Base-by-base conservation (phyloP, 23 tunicate species). In the Trididemnum nubilum region DNA sequence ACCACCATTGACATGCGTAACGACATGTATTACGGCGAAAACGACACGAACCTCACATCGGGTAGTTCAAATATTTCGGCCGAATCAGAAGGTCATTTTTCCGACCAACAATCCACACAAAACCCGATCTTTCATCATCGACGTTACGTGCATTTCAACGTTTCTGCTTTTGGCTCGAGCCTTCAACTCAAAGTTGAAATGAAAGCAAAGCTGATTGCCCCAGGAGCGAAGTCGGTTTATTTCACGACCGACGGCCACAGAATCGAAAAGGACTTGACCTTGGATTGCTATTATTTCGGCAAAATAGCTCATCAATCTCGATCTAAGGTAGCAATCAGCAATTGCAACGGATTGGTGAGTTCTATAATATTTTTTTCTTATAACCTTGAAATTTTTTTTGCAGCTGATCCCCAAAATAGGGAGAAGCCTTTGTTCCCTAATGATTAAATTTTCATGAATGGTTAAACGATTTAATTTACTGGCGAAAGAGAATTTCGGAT, bases 301-400 rank as follows among this genome's bases (percentile, higher is more conserved):
- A 77, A 79, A 78, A 51, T 85, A 21, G 5, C 75, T 25, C 77
- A 76, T 7, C 49, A 51, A 4, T 39, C 85, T 26, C 33, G 23
- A 15, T 74, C 87, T 19, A 85, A 65, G 34, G 96, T 90, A 5
- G 96, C 96, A 22, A 72, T 90, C 71, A 90, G 90, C 71, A 90
- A 75, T 51, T 84, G 85, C 83, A 40, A 80, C 23, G 96, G 96
- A 40, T 83, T 90, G 83, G 96, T 90, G 40, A 85, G 96, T 64
- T 63, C 28, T 15, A 15, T 63, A 28, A 19, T 63, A 49, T 49
- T 49, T n/a, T n/a, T n/a, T n/a, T n/a, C n/a, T n/a, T n/a, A n/a
- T n/a, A n/a, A n/a, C n/a, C n/a, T n/a, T n/a, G n/a, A n/a, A n/a
- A n/a, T n/a, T n/a, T n/a, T n/a, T n/a, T n/a, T n/a, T n/a, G n/a